Percentiles rank a stretch among this genome's conserved stretches.
Evolutionary conservation across 2,797 vertebrate genomes (phyloP).

Genomic region (Ptychobarbus kaznakovi): DNA sequence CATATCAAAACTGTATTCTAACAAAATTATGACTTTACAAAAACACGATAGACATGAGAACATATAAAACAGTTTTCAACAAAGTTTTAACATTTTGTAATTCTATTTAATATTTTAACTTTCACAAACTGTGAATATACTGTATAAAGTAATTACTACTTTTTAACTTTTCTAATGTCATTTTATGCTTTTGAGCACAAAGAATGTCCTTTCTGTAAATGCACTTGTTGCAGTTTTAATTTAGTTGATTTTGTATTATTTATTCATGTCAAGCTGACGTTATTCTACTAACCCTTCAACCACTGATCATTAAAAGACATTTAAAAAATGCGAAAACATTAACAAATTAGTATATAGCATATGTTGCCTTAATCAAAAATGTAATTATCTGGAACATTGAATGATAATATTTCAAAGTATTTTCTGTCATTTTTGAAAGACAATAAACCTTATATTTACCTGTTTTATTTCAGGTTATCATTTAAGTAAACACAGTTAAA

Average conservation of each 20-base stretch:
- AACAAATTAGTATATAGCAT: not conserved
- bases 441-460: not conserved
- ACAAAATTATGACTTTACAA: not conserved
- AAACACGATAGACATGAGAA: not conserved
- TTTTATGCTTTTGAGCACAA: not conserved
- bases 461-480: not conserved
- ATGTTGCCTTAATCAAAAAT: not conserved
- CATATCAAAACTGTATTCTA: no score
- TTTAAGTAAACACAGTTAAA: not conserved
- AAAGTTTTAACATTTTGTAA: not conserved
- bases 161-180: not conserved
- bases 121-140: no score
- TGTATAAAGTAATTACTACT: no score
- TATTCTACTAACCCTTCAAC: not conserved
- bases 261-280: not conserved
- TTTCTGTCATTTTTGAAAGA: not conserved
- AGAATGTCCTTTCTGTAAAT: not conserved
- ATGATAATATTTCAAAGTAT: not conserved
- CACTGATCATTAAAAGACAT: not conserved
- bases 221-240: not conserved
- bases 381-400: not conserved
- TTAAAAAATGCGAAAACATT: not conserved
- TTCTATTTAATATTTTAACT: not conserved
- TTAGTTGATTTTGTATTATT: not conserved
- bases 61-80: not conserved